Base-by-base conservation (phyloP, 2,113 vertebrate genomes). In the Origma solitaria region DNA sequence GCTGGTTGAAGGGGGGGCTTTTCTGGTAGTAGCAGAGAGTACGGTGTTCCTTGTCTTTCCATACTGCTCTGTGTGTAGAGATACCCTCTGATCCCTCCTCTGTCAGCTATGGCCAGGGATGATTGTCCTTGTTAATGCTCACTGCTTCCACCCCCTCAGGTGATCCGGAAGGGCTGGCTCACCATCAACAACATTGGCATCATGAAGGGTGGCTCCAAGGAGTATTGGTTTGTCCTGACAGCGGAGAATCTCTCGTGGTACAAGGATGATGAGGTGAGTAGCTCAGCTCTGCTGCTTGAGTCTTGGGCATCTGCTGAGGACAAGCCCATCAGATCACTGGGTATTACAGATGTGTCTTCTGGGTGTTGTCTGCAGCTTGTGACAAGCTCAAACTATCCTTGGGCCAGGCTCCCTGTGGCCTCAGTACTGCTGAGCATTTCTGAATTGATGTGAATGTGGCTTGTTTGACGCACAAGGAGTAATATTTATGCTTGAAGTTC, bases 121-220 rank as follows among this genome's bases (percentile, higher is more conserved):
- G 16, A 56, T 47, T 61, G 33, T 31, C n/a, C n/a, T 16, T 25
- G 40, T 65, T 95, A 94, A 96, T 62, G 24, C 73, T 69, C 22
- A 4, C 40, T 61, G 40, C 72, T 96, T 88, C 69, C 22, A 45
- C n/a, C 90, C 57, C 81, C 42, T n/a, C 94, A 99, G 99, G 99
- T 99, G 95, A 99, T 99, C 97, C 98, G 99, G 60, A 99, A 99
- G 97, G 99, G 99, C 85, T 99, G 99, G 99, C 97, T 99, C 95
- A 99, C 99, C 95, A 99, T 99, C 97, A 99, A 99, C 97, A 99
- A 99, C 93, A 99, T 99, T 5, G 98, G 99, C 60, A 99, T 99
- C 97, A 99, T 99, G 99, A 99, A 99, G 94, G 99, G 99, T 30
- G 99, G 99, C 72, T 98, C 99, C 94, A 99, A 99, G 96, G 99